A percentile compares a stretch with the other conserved stretches of the same genome.
Conservation (phyloP, 2,888 invertebrate genomes). For the Pseudeuparius sepicola region DNA sequence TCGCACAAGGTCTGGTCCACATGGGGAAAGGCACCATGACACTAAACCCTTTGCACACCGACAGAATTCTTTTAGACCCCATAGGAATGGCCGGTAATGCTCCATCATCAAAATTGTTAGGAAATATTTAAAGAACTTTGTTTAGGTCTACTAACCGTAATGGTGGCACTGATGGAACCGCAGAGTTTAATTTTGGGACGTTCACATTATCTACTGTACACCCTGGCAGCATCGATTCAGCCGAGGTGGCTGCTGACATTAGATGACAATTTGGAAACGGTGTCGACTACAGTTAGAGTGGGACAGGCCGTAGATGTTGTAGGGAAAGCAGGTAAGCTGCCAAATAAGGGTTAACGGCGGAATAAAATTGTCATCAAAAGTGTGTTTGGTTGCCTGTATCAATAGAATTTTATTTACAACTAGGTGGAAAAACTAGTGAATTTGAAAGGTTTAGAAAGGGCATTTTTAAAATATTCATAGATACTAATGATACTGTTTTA, state of each 20-base stretch:
- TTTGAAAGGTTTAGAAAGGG: too few relatives aligned
- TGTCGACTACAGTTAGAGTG: conserved; percentile 84
- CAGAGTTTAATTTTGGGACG: conserved; percentile 61
- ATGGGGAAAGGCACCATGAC: conserved; percentile 97
- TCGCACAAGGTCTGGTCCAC: conserved; percentile 94
- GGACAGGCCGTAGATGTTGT: conserved; percentile 97
- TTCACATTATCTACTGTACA: conserved; percentile 89
- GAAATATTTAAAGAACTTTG: too few relatives aligned
- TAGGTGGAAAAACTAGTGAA: too few relatives aligned
- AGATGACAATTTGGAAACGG: conserved; percentile 82
- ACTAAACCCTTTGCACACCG: conserved; percentile 90
- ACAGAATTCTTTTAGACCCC: conserved; percentile 85
- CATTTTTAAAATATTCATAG: too few relatives aligned
- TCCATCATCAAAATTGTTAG: too few relatives aligned
- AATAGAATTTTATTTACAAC: too few relatives aligned
- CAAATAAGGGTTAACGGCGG: too few relatives aligned
- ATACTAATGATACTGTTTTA: too few relatives aligned
- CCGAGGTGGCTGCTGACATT: conserved; percentile 97
- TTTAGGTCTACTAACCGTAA: conserved; percentile 32
- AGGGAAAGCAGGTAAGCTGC: conserved; percentile 82
- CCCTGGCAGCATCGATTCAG: conserved; percentile 92
- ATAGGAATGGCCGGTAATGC: conserved; percentile 88
- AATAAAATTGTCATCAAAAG: too few relatives aligned
- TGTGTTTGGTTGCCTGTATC: too few relatives aligned
- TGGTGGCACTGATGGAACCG: conserved; percentile 33